Conservation (phyloP, 1,140 invertebrate species). For the Trachymyrmex septentrionalis region DNA sequence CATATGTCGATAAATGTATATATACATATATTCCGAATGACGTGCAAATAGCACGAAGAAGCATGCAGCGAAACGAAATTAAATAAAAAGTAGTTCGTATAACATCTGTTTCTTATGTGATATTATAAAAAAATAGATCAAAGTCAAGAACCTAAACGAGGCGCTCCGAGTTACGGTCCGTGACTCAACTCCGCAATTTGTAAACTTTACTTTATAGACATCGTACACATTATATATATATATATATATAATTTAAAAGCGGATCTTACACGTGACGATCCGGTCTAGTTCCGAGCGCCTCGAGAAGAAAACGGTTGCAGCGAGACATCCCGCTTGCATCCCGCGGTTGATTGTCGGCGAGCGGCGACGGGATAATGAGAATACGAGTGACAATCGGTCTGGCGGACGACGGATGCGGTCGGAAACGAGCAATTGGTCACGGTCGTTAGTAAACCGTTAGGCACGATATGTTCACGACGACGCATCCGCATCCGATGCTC, state of each 20-base stretch:
- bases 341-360: conserved; percentile 2
- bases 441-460: conserved; percentile 74
- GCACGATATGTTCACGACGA: conserved; percentile 32
- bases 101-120: background rate
- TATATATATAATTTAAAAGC: too few species aligned
- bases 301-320: conserved; percentile 6
- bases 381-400: conserved; percentile 56
- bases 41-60: background rate
- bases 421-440: conserved; percentile 76
- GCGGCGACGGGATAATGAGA: conserved; percentile 63
- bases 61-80: background rate
- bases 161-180: conserved; percentile 13
- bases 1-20: conserved; percentile 18
- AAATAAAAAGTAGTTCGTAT: background rate
- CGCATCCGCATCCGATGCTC: background rate
- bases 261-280: conserved; percentile 17
- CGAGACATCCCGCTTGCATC: background rate
- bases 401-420: conserved; percentile 54
- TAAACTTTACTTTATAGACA: background rate
- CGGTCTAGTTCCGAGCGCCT: background rate
- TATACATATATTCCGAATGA: background rate
- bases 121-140: conserved; percentile 31
- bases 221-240: background rate
- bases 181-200: conserved; percentile 35
- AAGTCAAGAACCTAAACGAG: conserved; percentile 34